These are phyloP conservation scores for Esox masquinongy DNA, from an alignment of 2,797 vertebrate species.

Conservation along the genomic window DNA sequence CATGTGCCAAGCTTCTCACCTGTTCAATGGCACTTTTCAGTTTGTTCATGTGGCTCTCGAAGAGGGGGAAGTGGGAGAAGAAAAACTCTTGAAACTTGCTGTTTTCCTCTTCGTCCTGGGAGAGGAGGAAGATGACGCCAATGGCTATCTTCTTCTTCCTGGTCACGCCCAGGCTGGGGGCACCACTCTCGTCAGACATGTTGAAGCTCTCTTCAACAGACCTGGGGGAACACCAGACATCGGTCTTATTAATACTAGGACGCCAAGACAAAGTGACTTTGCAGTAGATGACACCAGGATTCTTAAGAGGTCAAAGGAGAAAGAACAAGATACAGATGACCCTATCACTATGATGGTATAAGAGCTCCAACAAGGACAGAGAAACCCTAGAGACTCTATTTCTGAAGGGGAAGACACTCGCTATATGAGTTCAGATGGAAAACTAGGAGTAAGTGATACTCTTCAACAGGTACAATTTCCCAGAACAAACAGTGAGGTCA, in stretches of 20 bases:
- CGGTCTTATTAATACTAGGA: not conserved
- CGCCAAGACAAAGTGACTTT: not conserved
- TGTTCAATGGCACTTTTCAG: conserved; percentile 97
- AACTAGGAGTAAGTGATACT: too few species aligned
- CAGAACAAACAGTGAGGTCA: too few species aligned
- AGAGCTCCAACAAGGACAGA: too few species aligned
- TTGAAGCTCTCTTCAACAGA: conserved; percentile 99
- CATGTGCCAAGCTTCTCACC: conserved; percentile 68
- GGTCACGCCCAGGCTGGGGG: conserved; percentile 85
- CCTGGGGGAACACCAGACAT: conserved; percentile 67
- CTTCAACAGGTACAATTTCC: too few species aligned
- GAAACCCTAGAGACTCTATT: too few species aligned
- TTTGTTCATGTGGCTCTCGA: conserved; percentile 99
- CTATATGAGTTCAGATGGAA: too few species aligned
- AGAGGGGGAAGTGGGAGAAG: conserved; percentile 98
- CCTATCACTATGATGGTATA: too few species aligned
- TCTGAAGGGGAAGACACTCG: too few species aligned
- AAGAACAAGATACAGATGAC: not conserved
- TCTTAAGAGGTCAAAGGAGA: not conserved
- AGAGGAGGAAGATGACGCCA: conserved; percentile 93
- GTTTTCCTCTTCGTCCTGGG: conserved; percentile 88
- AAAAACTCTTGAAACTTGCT: conserved; percentile 97
- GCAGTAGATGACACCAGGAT: not conserved
- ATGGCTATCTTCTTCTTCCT: conserved; percentile 99
- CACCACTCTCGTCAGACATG: conserved; percentile 94